Evolutionary conservation across 2,113 vertebrate genomes (phyloP).

Genomic region (Motacilla alba): DNA sequence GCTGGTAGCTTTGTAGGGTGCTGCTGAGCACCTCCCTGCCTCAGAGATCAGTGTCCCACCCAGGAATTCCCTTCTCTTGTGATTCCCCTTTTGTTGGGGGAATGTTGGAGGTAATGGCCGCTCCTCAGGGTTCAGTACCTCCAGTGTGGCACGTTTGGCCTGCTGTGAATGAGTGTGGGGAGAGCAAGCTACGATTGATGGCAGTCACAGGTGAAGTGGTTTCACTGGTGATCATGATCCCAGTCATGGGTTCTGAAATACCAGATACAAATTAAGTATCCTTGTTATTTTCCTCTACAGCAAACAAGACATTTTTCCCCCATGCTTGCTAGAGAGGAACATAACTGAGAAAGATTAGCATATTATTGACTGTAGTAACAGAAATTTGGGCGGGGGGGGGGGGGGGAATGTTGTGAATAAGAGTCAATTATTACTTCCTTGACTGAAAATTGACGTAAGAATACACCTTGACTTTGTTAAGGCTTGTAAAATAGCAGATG

Average conservation of each 20-base stretch:
- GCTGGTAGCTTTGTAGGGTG: not conserved
- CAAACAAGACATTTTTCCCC: not conserved
- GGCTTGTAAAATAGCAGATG: not conserved
- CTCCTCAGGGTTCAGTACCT: not conserved
- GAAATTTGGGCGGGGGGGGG: accelerated
- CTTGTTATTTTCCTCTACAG: not conserved
- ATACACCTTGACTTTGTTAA: not conserved
- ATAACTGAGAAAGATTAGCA: not conserved
- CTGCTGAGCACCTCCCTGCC: not conserved
- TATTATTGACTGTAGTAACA: not conserved
- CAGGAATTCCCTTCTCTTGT: not conserved
- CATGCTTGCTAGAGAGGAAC: not conserved
- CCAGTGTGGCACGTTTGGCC: not conserved
- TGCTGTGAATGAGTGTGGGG: not conserved
- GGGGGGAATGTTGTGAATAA: not conserved
- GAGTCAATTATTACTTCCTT: not conserved
- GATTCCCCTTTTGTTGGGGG: not conserved
- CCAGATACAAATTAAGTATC: not conserved
- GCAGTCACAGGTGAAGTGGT: not conserved
- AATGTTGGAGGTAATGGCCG: not conserved
- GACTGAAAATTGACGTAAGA: not conserved
- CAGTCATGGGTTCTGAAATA: not conserved
- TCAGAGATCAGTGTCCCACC: not conserved
- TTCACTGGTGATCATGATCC: not conserved
- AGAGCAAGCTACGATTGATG: not conserved